Percentiles rank a stretch among this genome's conserved stretches.
phyloP scores from a whole-genome alignment of 2,797 vertebrate genomes.

The Spatula versicolor region DNA sequence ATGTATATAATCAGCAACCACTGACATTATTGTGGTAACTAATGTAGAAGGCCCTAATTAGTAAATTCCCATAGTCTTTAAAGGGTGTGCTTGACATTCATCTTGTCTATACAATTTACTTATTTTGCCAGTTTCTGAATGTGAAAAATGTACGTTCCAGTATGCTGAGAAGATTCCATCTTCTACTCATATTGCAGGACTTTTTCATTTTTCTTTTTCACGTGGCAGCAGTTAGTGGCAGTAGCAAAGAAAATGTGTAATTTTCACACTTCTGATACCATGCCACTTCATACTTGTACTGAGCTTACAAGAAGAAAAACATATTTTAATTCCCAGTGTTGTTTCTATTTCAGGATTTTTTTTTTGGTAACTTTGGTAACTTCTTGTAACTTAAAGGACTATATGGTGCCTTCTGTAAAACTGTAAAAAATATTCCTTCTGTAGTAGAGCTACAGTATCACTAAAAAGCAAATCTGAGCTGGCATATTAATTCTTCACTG shows the following conservation, averaged over 20 bases:
- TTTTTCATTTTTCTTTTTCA: not conserved
- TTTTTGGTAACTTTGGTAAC: not conserved
- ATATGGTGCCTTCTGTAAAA: not conserved
- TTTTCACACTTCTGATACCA: not conserved
- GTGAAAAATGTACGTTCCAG: not conserved
- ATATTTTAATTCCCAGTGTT: not conserved
- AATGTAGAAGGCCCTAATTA: not conserved
- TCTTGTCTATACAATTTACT: not conserved
- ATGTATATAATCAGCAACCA: not conserved
- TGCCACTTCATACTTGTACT: not conserved
- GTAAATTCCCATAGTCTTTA: not conserved
- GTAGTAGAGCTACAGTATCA: not conserved
- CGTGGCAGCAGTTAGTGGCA: not conserved
- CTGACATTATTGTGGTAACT: not conserved
- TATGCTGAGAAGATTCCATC: not conserved
- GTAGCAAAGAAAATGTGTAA: not conserved
- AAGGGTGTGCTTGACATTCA: not conserved
- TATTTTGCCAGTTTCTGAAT: not conserved
- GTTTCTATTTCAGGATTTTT: not conserved
- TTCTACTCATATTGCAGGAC: not conserved
- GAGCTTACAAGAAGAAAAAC: not conserved
- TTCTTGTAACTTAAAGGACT: not conserved
- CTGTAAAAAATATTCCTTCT: not conserved
- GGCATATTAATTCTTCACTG: not conserved
- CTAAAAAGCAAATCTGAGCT: not conserved